Conservation (phyloP, 2,888 invertebrate genomes). For the Dynastes hyllus region DNA sequence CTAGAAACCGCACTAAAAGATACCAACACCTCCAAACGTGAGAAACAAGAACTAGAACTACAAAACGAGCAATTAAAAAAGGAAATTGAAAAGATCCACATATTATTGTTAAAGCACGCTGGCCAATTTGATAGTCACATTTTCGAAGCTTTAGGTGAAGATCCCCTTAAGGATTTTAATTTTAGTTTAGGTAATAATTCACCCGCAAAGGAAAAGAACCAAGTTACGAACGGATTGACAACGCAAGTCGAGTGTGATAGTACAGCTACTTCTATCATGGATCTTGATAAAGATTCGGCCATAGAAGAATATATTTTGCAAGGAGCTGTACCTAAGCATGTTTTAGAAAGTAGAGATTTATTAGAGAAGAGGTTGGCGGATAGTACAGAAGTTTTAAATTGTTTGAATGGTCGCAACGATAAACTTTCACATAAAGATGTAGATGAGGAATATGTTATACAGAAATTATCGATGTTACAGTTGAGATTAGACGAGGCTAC, state of each 20-base stretch:
- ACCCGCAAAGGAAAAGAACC: constrained; percentile 61
- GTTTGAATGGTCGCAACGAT: constrained; percentile 64
- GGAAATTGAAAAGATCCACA: constrained; percentile 87
- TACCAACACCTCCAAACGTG: constrained; percentile 81
- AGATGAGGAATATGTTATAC: constrained; percentile 76
- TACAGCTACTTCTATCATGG: constrained; percentile 63
- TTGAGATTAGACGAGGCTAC: constrained; percentile 83
- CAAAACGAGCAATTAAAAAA: constrained; percentile 85
- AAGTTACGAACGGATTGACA: constrained; percentile 65
- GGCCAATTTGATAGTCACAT: constrained; percentile 79
- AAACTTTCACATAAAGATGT: constrained; percentile 69
- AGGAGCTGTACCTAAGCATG: constrained; percentile 78
- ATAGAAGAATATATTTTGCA: constrained; percentile 79
- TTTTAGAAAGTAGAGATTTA: constrained; percentile 68
- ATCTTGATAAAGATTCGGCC: constrained; percentile 62
- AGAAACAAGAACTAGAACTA: constrained; percentile 84
- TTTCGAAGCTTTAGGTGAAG: constrained; percentile 72
- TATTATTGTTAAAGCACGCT: constrained; percentile 79
- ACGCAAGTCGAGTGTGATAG: constrained; percentile 67
- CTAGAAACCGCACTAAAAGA: constrained; percentile 87
- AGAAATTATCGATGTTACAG: constrained; percentile 80
- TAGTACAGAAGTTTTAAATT: constrained; percentile 69
- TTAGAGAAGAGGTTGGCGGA: constrained; percentile 65
- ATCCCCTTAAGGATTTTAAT: constrained; percentile 70
- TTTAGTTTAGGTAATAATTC: constrained; percentile 64